A percentile compares a stretch with the other conserved stretches of the same genome.
These are phyloP conservation scores for Anoura caudifer DNA, from an alignment of 2,113 vertebrate genomes.

Conservation along the genomic window DNA sequence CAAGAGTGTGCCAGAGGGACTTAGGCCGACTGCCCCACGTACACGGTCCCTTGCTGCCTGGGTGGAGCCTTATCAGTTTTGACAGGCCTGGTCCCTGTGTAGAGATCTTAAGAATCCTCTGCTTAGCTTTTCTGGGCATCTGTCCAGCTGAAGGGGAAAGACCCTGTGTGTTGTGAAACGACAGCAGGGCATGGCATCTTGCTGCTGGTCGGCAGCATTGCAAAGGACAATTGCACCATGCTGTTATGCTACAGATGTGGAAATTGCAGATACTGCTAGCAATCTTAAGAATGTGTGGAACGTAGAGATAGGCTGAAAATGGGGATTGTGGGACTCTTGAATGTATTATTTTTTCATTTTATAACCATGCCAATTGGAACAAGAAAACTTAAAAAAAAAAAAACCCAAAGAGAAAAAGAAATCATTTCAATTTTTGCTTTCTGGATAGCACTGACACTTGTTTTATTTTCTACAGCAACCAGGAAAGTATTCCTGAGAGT, in stretches of 20 bases:
- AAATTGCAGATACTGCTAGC: constrained; percentile 44
- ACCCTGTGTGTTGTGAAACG: constrained; percentile 32
- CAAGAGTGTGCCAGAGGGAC: not conserved
- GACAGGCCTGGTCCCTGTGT: not conserved
- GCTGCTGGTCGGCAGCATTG: not conserved
- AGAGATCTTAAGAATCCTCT: not conserved
- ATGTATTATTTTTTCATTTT: constrained; percentile 40
- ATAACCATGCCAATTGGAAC: not conserved
- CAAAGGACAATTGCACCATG: constrained; percentile 26
- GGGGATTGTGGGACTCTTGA: not conserved
- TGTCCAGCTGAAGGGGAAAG: not conserved
- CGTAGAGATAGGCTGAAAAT: not conserved
- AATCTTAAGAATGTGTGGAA: constrained; percentile 44
- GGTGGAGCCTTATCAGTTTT: not conserved
- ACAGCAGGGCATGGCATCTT: not conserved
- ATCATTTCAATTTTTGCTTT: constrained; percentile 4
- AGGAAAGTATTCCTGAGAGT: constrained; percentile 9
- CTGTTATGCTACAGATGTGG: constrained; percentile 36
- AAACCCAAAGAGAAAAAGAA: not conserved
- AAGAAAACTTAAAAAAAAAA: not conserved
- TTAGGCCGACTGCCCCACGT: not conserved
- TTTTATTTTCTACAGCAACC: not conserved
- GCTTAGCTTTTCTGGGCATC: not conserved
- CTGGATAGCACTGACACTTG: not conserved
- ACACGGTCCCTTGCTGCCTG: not conserved